Percentiles rank a stretch among this genome's conserved stretches.
These are phyloP conservation scores for Apteryx owenii DNA, from an alignment of 2,113 vertebrate species.

Conservation along the genomic window DNA sequence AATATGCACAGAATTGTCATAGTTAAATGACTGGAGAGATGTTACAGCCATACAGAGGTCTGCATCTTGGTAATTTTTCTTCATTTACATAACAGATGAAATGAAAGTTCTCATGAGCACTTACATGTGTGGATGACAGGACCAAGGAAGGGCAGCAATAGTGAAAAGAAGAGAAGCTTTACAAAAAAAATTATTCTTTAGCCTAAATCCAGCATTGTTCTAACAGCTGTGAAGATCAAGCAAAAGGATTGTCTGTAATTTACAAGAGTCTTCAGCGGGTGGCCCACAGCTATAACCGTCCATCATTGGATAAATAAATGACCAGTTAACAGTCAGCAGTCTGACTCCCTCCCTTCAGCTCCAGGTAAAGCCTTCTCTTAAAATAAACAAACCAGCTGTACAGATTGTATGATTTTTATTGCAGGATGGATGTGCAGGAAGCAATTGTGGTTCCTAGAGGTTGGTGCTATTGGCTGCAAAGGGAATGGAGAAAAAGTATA, in stretches of 20 bases:
- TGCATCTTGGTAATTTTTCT: neutral
- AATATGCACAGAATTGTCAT: neutral
- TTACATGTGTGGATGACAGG: neutral
- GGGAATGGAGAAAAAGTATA: neutral
- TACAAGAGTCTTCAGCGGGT: neutral
- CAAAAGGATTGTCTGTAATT: neutral
- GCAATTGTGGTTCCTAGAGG: neutral
- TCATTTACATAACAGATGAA: neutral
- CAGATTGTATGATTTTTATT: neutral
- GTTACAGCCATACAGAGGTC: neutral
- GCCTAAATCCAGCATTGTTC: neutral
- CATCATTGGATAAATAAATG: neutral
- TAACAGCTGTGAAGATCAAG: neutral
- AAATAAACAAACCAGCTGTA: neutral
- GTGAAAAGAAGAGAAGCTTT: neutral
- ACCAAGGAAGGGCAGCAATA: neutral
- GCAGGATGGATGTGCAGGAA: neutral
- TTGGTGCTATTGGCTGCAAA: neutral
- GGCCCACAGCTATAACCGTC: neutral
- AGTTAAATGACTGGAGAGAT: neutral
- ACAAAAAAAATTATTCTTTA: neutral
- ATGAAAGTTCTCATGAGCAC: neutral
- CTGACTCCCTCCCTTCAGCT: neutral
- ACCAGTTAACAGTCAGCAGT: neutral
- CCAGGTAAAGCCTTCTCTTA: neutral